Conservation (phyloP, 1,140 invertebrate species). For the Drosophila miranda region DNA sequence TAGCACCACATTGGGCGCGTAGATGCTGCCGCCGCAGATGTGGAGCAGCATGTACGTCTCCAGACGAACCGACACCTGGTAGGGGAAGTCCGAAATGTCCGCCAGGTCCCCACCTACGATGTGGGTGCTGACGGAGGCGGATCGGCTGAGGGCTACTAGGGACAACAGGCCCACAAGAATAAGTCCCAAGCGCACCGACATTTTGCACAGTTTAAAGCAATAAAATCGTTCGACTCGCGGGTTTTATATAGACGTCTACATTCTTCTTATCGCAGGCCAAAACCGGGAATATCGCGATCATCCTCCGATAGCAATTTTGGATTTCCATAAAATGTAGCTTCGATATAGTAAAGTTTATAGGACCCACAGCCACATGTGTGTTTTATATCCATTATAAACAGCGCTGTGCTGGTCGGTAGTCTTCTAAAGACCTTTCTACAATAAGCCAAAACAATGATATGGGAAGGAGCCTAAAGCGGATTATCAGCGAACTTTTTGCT, state of each 20-base stretch:
- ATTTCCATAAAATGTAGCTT: slow-evolving; percentile 45
- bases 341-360: slow-evolving; percentile 43
- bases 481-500: slow-evolving; percentile 15
- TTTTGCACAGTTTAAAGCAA: slow-evolving; percentile 18
- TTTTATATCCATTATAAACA: slow-evolving; percentile 56
- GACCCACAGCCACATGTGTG: background rate
- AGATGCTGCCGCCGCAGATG: slow-evolving; percentile 79
- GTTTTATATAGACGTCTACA: slow-evolving; percentile 27
- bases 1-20: slow-evolving; percentile 83
- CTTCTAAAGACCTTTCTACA: slow-evolving; percentile 30
- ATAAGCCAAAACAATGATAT: slow-evolving; percentile 17
- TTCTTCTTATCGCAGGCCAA: slow-evolving; percentile 27
- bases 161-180: slow-evolving; percentile 40
- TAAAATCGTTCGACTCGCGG: slow-evolving; percentile 12
- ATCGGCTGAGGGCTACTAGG: slow-evolving; percentile 13
- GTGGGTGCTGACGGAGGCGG: slow-evolving; percentile 47
- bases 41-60: slow-evolving; percentile 69
- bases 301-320: slow-evolving; percentile 37
- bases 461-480: slow-evolving; percentile 1
- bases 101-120: slow-evolving; percentile 59
- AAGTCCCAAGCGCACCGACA: slow-evolving; percentile 47
- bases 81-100: slow-evolving; percentile 58
- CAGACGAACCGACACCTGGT: slow-evolving; percentile 66
- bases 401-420: slow-evolving; percentile 19
- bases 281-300: slow-evolving; percentile 29